Evolutionary conservation across 2,113 vertebrate genomes (phyloP), one percentile per base, ranked within the genome.

Genomic region (Cnemophilus loriae): DNA sequence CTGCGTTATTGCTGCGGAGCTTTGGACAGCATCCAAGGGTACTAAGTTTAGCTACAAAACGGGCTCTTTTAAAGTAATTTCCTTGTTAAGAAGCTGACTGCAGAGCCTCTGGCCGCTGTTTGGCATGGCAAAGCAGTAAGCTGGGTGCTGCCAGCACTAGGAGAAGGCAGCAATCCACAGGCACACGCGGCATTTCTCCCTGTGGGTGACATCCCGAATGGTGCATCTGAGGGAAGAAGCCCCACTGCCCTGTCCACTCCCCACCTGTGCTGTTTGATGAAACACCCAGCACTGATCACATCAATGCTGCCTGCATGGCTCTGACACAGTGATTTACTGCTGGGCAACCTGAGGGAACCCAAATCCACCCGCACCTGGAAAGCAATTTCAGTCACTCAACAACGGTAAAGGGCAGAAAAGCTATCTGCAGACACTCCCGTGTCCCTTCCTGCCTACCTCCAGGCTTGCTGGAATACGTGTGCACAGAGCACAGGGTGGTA

Each of bases 11-110:
- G 93, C 96, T 79, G 89, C 0, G 2, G 86, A 85, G 81, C 59
- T 92, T 59, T 97, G 96, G 95, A 91, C 0, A 1, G 50, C 82
- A 80, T 88, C 96, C 95, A 95, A 94, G 55, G 9, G 16, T 47
- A 82, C 84, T 75, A 92, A 87, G 94, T 96, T 97, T 95, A 96
- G 95, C 93, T 95, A 88, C 71, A 94, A 96, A 97, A 90, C 21
- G 11, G 79, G 55, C 84, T 94, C 89, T 93, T 97, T 91, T 70
- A 89, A 97, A 96, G 91, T 94, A 82, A 97, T 95, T 96, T 90
- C 85, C 94, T 77, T 88, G 87, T 95, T 95, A 90, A 95, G 89
- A 78, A 96, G 95, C 92, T 52, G 91, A 93, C 89, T 96, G 95
- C 73, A 64, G 79, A 91, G 94, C 85, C 90, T 92, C 85, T 13